Conservation (phyloP, 2,888 invertebrate species). For the Mythimna loreyi region DNA sequence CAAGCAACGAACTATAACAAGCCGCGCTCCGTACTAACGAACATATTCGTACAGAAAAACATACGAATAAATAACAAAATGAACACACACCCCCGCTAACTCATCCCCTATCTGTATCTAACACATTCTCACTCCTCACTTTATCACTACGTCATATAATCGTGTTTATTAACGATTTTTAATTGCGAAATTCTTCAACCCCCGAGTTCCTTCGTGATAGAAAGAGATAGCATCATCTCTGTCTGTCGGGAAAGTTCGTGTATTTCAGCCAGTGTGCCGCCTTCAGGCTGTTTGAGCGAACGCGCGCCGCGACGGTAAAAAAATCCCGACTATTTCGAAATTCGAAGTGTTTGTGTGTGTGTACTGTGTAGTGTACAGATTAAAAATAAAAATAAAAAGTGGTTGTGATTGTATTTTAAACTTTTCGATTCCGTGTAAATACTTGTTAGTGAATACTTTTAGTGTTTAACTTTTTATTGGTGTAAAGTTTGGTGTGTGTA, state of each 20-base stretch:
- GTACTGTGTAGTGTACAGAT: slow-evolving; percentile 51
- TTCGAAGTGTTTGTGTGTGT: slow-evolving; percentile 67
- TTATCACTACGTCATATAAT: slow-evolving; percentile 64
- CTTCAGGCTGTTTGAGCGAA: slow-evolving; percentile 58
- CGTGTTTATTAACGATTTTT: slow-evolving; percentile 76
- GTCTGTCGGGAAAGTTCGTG: slow-evolving; percentile 66
- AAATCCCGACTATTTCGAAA: slow-evolving; percentile 63
- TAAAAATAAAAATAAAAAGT: slow-evolving; percentile 59
- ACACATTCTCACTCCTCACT: slow-evolving; percentile 51
- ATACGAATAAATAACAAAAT: slow-evolving; percentile 9
- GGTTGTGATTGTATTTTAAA: slow-evolving; percentile 69
- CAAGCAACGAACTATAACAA: slow-evolving; percentile 33
- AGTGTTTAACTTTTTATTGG: slow-evolving; percentile 37
- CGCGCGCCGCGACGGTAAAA: slow-evolving; percentile 55
- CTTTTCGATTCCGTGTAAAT: slow-evolving; percentile 51
- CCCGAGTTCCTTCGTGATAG: slow-evolving; percentile 61
- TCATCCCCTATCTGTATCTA: slow-evolving; percentile 39
- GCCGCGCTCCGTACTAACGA: slow-evolving; percentile 11
- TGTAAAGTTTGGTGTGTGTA: slow-evolving; percentile 61
- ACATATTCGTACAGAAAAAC: slow-evolving; percentile 17
- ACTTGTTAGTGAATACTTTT: slow-evolving; percentile 37
- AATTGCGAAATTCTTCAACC: slow-evolving; percentile 73
- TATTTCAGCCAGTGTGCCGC: slow-evolving; percentile 70
- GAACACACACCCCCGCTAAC: slow-evolving; percentile 18
- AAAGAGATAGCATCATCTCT: slow-evolving; percentile 58